Conservation (phyloP, 2,113 vertebrate species). For the Lynx canadensis region DNA sequence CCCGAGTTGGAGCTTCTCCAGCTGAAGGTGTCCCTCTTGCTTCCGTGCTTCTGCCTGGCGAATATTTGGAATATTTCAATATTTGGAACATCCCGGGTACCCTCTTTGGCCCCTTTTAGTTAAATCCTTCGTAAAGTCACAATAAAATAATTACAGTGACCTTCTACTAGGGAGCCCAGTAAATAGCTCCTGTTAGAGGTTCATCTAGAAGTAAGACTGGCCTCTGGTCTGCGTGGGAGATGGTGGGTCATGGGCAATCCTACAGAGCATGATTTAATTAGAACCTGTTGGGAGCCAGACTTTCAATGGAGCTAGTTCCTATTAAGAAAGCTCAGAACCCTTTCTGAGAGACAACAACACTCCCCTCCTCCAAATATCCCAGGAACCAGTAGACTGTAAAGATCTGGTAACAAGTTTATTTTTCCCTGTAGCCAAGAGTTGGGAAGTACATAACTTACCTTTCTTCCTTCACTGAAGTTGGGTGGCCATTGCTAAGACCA, state of each 20-base stretch:
- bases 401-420: background rate
- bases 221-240: background rate
- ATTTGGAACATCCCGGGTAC: background rate
- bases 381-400: conserved; percentile 3
- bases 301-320: background rate
- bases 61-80: background rate
- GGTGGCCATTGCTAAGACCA: background rate
- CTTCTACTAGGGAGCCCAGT: background rate
- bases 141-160: conserved; percentile 10
- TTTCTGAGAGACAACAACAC: background rate
- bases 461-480: background rate
- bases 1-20: background rate
- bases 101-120: background rate
- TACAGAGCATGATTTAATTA: conserved; percentile 11
- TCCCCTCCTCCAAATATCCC: background rate
- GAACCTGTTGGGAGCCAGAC: background rate
- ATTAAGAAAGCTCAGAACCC: background rate
- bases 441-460: background rate
- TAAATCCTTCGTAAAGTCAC: conserved; percentile 25
- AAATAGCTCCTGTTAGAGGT: background rate
- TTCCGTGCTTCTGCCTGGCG: conserved; percentile 27
- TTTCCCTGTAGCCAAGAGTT: background rate
- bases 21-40: conserved; percentile 14
- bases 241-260: background rate
- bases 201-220: background rate